A percentile compares a stretch with the other conserved stretches of the same genome.
phyloP scores from a whole-genome alignment of 2,888 invertebrate genomes.

The Drosophila acutilabella region DNA sequence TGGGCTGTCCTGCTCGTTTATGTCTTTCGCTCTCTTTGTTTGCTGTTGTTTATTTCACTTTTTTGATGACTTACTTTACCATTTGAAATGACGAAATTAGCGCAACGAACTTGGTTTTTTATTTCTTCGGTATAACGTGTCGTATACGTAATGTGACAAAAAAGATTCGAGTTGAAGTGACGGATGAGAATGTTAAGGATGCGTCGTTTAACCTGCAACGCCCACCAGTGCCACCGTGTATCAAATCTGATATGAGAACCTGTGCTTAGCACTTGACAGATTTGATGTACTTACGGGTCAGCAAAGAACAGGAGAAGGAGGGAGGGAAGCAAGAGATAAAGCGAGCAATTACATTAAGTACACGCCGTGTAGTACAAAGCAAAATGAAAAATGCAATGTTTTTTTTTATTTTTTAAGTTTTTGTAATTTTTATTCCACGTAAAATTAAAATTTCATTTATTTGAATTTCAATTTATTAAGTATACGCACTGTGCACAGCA shows the following conservation, averaged over 20 bases:
- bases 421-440: slow-evolving; percentile 55
- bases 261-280: slow-evolving; percentile 58
- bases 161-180: slow-evolving; percentile 26
- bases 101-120: slow-evolving; percentile 56
- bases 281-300: slow-evolving; percentile 35
- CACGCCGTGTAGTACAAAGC: slow-evolving; percentile 41
- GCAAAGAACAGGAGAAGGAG: background rate
- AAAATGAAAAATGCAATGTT: slow-evolving; percentile 7
- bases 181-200: slow-evolving; percentile 48
- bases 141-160: slow-evolving; percentile 60
- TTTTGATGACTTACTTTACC: slow-evolving; percentile 49
- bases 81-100: slow-evolving; percentile 62
- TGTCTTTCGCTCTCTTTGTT: background rate
- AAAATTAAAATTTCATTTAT: slow-evolving; percentile 57
- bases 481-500: slow-evolving; percentile 46
- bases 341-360: slow-evolving; percentile 62
- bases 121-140: slow-evolving; percentile 40
- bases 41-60: background rate
- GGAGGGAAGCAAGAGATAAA: background rate
- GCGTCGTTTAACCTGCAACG: slow-evolving; percentile 62
- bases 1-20: slow-evolving; percentile 22
- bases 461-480: slow-evolving; percentile 49
- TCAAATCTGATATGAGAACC: slow-evolving; percentile 42
- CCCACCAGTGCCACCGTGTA: background rate
- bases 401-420: slow-evolving; percentile 32